Evolutionary conservation across 1,140 invertebrate genomes (phyloP), one percentile per base, ranked within the genome.

Genomic region (Tribolium madens): DNA sequence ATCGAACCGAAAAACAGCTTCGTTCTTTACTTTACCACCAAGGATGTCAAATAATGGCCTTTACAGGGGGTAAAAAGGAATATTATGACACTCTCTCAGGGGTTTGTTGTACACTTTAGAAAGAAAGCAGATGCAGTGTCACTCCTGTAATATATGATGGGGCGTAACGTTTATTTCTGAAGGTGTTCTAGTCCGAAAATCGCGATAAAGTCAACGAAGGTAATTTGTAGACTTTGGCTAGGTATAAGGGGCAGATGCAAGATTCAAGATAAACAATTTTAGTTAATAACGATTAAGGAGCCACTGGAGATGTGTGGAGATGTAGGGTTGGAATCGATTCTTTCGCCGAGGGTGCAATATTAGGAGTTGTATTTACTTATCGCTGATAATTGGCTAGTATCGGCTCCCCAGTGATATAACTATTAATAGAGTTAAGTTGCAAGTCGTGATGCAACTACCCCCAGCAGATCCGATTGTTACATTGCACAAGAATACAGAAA

Each of bases 51-150:
- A 81, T 80, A 81, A 81, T 78, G 70, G 18, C 36, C 77, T 7
- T 78, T 76, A 36, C 50, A 78, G 81, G 81, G 81, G 81, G 80
- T 76, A 80, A 76, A 84, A 79, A 81, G 79, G 80, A 84, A 84
- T 84, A 83, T 84, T 84, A 81, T 84, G 83, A 84, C 83, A 81
- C 73, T 80, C 82, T 15, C 83, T 33, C 17, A 74, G 78, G 83
- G 83, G 81, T 77, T 79, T 78, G 52, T 69, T 42, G 71, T 77
- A 26, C 13, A 52, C 18, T 71, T 36, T 48, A 47, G 71, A 75
- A 48, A 68, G 76, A 74, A 21, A 77, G 79, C 81, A 82, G 81
- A 81, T 82, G 81, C 71, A 76, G 42, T 80, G 81, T 82, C 81
- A 81, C 77, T 33, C 76, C 68, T 7, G 71, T 60, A 76, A 81